These are phyloP conservation scores for Synergus japonicus DNA, from an alignment of 2,888 invertebrate species.

Conservation along the genomic window DNA sequence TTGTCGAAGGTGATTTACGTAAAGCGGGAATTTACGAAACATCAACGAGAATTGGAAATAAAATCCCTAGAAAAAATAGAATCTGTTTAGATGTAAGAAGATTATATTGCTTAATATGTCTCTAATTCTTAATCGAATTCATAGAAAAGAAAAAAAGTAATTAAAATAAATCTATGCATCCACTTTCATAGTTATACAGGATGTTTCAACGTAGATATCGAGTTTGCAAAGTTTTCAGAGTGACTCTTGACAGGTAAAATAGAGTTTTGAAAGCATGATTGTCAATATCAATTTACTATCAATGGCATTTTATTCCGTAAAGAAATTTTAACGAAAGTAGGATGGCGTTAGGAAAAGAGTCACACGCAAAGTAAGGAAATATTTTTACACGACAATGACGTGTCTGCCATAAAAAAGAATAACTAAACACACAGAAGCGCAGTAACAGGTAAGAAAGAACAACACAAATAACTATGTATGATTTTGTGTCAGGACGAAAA, in stretches of 20 bases:
- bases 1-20: constrained; percentile 2
- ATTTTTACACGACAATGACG: constrained; percentile 18
- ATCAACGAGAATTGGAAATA: background rate
- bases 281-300: background rate
- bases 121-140: too few species aligned
- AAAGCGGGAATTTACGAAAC: background rate
- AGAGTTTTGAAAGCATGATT: constrained; percentile 4
- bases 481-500: constrained; percentile 17
- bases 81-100: too few species aligned
- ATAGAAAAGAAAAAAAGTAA: too few species aligned
- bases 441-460: constrained; percentile 13
- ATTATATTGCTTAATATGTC: background rate
- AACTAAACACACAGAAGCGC: background rate
- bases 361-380: constrained; percentile 31
- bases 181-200: background rate
- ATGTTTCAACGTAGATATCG: background rate
- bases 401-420: constrained; percentile 18
- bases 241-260: background rate
- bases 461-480: constrained; percentile 35
- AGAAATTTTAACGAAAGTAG: constrained; percentile 5
- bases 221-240: background rate
- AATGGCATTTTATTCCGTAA: background rate
- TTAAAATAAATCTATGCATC: too few species aligned
- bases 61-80: background rate
- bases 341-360: background rate